These are phyloP conservation scores for Incurvaria masculella DNA, from an alignment of 2,888 invertebrate genomes.

Conservation along the genomic window DNA sequence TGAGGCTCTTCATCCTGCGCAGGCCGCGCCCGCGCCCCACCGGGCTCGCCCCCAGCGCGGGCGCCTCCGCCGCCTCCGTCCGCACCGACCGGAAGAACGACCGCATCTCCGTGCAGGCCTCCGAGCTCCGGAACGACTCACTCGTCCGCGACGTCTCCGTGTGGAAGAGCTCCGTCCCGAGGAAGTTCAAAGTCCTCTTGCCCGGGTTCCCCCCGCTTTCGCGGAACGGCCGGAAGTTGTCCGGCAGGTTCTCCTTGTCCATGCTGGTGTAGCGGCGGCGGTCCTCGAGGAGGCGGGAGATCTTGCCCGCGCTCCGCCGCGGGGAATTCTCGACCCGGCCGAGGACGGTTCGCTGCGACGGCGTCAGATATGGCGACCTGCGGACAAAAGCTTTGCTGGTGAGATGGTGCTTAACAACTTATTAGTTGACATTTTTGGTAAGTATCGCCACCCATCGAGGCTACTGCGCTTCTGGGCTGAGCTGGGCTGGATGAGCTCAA, in stretches of 20 bases:
- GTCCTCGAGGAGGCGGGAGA: conserved; percentile 16
- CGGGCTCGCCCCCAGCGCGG: conserved; percentile 27
- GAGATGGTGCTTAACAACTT: too few species aligned
- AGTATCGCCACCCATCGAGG: too few species aligned
- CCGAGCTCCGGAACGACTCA: too few species aligned
- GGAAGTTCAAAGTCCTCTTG: conserved; percentile 23
- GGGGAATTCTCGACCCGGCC: conserved; percentile 14
- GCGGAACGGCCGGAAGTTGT: conserved; percentile 26
- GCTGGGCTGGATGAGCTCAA: too few species aligned
- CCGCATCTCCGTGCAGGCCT: too few species aligned
- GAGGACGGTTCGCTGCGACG: conserved; percentile 8
- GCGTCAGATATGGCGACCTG: conserved; percentile 15
- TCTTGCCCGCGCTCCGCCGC: conserved; percentile 1
- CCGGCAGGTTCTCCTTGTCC: conserved; percentile 1
- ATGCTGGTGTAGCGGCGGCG: neutral
- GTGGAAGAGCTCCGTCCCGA: too few species aligned
- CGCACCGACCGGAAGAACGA: conserved; percentile 14
- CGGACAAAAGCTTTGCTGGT: too few species aligned
- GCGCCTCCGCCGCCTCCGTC: conserved; percentile 41
- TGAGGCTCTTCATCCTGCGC: conserved; percentile 6
- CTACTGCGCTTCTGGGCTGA: too few species aligned
- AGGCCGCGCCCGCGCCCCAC: conserved; percentile 16
- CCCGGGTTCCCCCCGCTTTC: conserved; percentile 36
- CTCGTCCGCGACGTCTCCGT: too few species aligned
- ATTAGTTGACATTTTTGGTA: too few species aligned